Conservation (phyloP, 1,140 invertebrate species). For the Adelges cooleyi region DNA sequence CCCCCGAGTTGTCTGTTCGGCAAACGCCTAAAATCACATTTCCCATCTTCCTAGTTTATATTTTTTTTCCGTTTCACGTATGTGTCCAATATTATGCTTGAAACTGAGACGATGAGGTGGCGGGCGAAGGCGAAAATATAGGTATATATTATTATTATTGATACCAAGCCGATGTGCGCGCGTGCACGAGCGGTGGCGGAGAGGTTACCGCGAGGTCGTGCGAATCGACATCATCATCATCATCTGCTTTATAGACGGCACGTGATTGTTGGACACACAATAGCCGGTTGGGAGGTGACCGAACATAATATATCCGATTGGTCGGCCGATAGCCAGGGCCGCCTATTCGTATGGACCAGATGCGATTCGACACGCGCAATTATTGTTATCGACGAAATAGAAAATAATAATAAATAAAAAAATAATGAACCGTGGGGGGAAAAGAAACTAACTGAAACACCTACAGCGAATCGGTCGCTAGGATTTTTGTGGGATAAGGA, state of each 20-base stretch:
- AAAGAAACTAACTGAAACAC: not conserved
- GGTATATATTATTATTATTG: no score
- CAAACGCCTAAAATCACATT: no score
- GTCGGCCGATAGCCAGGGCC: not conserved
- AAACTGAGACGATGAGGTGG: no score
- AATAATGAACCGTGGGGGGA: no score
- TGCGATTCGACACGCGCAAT: constrained; percentile 22
- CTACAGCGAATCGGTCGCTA: no score
- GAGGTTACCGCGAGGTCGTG: constrained; percentile 13
- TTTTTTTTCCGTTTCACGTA: no score
- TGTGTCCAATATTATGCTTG: no score
- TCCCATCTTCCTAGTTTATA: no score
- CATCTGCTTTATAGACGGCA: constrained; percentile 22
- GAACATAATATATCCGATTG: constrained; percentile 9
- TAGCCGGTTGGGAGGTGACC: constrained; percentile 5
- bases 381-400: constrained; percentile 10
- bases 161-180: no score
- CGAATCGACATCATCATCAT: constrained; percentile 23
- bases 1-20: no score
- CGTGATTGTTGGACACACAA: constrained; percentile 21
- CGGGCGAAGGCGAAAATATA: no score
- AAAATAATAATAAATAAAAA: not conserved
- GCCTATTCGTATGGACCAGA: constrained; percentile 7
- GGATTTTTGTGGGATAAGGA: no score
- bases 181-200: not conserved